phyloP scores from a whole-genome alignment of 2,797 vertebrate genomes.

The Tragopan temminckii region DNA sequence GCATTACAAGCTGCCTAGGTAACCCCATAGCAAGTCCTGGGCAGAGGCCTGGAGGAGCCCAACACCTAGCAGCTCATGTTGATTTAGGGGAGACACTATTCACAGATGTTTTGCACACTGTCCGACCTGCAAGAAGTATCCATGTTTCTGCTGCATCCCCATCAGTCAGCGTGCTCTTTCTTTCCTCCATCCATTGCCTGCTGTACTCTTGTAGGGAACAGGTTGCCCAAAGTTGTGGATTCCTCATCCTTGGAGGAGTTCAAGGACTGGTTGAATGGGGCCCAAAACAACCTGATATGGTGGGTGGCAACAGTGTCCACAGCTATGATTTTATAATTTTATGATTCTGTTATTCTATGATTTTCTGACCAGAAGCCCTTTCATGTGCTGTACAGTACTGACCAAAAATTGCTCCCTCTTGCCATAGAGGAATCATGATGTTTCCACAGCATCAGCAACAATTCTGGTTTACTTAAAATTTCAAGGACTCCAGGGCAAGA shows the following conservation, averaged over 20 bases:
- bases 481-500: not conserved
- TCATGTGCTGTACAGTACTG: not conserved
- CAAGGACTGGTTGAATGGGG: too few species aligned
- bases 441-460: not conserved
- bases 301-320: too few species aligned
- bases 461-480: conserved; percentile 4
- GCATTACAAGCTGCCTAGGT: not conserved
- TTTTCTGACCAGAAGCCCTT: not conserved
- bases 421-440: not conserved
- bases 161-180: fast-evolving
- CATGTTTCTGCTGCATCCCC: not conserved
- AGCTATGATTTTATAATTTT: too few species aligned
- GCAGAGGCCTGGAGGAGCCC: not conserved
- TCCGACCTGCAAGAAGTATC: not conserved
- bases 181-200: not conserved
- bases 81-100: not conserved
- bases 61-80: not conserved
- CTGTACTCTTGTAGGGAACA: too few species aligned
- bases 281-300: too few species aligned
- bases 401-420: not conserved
- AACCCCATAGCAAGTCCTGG: not conserved
- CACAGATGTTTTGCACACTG: not conserved
- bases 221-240: too few species aligned
- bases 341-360: too few species aligned
- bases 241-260: too few species aligned